Base-by-base conservation (phyloP, 53 echinoderm and acorn worm species). In the Temnopleurus reevesii region DNA sequence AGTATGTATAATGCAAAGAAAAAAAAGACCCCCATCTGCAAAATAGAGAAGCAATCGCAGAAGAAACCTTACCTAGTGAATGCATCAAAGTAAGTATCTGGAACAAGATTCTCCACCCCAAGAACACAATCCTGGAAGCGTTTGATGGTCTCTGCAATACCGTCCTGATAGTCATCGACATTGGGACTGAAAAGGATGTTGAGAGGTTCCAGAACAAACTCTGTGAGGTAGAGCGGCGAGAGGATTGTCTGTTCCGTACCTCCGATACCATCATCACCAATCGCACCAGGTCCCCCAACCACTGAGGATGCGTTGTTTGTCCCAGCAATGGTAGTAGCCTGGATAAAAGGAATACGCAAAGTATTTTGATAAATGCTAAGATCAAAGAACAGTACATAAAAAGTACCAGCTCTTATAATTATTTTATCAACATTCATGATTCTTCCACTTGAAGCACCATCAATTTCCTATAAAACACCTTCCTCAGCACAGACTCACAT, bases 81-180 rank as follows among this genome's bases (percentile, higher is more conserved):
- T 0, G 99, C 99, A 93, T 99, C 99, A 94, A 99, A 99, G 90
- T 99, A 99, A 15, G 58, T 93, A 81, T 99, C 99, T 6, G 99
- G 99, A 5, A 99, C 99, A 45, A 99, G 90, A 77, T 99, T 99
- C 84, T 92, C 92, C 19, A 99, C 99, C 46, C 99, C 94, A 1
- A 99, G 90, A 17, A 99, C 99, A 91, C 99, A 99, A 27, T 96
- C 96, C 92, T 99, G 94, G 86, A 99, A 99, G 64, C 92, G 89
- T 25, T 92, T 91, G 59, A 99, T 96, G 55, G 96, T 96, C 81
- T 99, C 99, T 12, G 92, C 91, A 5, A 94, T 92, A 1, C 99
- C 99, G 12, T 94, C 96, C 76, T 99, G 99, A 81, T 94, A 99
- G 36, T 99, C 94, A 71, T 99, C 96, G 33, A 93, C 86, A 44